Base-by-base conservation (phyloP, 2,888 invertebrate species). In the Caenorhabditis wallacei region DNA sequence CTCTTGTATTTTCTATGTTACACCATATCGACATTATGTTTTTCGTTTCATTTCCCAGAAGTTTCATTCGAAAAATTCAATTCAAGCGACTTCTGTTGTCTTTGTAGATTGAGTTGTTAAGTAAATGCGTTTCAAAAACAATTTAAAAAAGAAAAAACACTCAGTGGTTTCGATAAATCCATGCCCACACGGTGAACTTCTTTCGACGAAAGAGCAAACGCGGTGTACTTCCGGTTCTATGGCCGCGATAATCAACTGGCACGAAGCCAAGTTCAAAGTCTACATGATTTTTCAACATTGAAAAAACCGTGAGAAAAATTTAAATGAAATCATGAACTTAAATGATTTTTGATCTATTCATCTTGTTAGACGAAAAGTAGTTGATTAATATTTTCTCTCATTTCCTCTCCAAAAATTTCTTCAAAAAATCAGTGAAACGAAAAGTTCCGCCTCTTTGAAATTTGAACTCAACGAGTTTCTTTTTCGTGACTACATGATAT, bases 1-100 rank as follows among this genome's bases (percentile, higher is more conserved):
- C 13, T 72, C 80, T 18, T 82, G 71, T 7, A 43, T 84, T 11
- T 46, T 79, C 13, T 82, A 75, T 61, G 76, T 84, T 7, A 78
- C 80, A 7, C 80, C 84, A 7, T 84, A 84, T 70, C 59, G 80
- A 5, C 30, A 74, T 46, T 74, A 13, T n/a, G 61, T 72, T 5
- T 51, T 20, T 2, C 18, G 57, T 16, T 20, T 46, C 1, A 37
- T 59, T 48, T 48, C 46, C 11, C 53, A 26, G 2, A 54, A 54
- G 26, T 18, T 54, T 10, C 53, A 54, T 24, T 26, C 53, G 2
- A 54, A 54, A 16, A 24, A 54, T 24, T 54, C 53, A 22, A 54
- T 26, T 54, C 53, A 54, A 2, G 26, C 53, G 4, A 24, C 24
- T 3, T 54, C 26, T 11, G 53, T 24, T 1, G 26, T 54, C 26